Base-by-base conservation (phyloP, 53 echinoderm and acorn worm genomes). In the Apostichopus leukothele region DNA sequence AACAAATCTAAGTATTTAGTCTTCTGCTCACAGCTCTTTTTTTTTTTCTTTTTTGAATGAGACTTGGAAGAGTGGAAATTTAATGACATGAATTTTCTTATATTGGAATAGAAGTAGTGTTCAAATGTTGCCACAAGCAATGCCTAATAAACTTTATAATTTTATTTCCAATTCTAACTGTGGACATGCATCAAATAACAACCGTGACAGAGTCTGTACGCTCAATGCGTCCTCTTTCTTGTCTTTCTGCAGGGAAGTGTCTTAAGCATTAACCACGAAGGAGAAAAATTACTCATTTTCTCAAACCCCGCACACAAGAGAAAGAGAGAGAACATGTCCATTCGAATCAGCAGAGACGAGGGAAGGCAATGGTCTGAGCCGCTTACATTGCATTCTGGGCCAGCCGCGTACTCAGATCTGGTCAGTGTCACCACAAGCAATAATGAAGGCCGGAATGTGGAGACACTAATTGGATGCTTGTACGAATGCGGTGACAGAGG, bases 391-490 rank as follows among this genome's bases (percentile, higher is more conserved):
- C 83, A 95, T 67, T 90, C 94, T 9, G 95, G 95, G 27, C 93
- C 95, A 54, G 93, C 95, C 14, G 94, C 95, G 1, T 97, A 97
- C 92, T 97, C 98, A 0, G 98, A 97, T 76, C 88, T 97, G 53
- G 89, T 93, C 23, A 59, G 78, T 16, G 92, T 87, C 59, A 74
- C 86, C 10, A 74, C 67, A 20, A 50, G 10, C 19, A 80, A 76
- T 52, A 74, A 78, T 6, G 91, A 75, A 12, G 67, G 75, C 27
- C 90, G 79, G 5, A 73, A 81, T 5, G 74, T 66, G 5, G 76
- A 60, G 12, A 21, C 86, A 52, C 92, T 89, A 81, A 93, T 97
- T 86, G 98, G 93, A 21, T 97, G 95, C 76, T 60, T 97, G 52
- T 94, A 97, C 68, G 98, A 95, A 77, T 95, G 98, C 71, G 94